Conservation (phyloP, 2,113 vertebrate genomes). For the Pollachius pollachius region DNA sequence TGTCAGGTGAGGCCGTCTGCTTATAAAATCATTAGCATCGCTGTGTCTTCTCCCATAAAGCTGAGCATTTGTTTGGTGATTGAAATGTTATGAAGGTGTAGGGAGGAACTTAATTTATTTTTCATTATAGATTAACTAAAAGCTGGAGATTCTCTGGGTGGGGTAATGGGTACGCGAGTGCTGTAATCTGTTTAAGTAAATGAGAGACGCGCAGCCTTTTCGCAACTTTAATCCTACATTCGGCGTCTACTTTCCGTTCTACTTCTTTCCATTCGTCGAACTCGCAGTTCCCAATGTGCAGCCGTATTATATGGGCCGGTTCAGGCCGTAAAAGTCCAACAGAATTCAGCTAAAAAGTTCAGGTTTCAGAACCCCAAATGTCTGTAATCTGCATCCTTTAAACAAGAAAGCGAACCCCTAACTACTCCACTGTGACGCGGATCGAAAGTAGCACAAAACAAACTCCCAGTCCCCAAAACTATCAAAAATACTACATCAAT, state of each 20-base stretch:
- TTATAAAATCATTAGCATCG: conserved; percentile 84
- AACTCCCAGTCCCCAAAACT: too few relatives aligned
- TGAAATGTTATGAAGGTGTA: conserved; percentile 75
- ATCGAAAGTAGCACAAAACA: too few relatives aligned
- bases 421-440: too few relatives aligned
- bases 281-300: too few relatives aligned
- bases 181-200: conserved; percentile 28
- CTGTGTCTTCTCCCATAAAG: conserved; percentile 81
- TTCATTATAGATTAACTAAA: conserved; percentile 74
- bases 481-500: too few relatives aligned
- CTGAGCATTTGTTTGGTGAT: conserved; percentile 74
- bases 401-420: too few relatives aligned
- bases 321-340: too few relatives aligned
- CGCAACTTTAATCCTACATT: conserved; percentile 10
- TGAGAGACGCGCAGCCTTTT: not conserved
- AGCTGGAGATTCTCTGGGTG: conserved; percentile 42
- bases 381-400: too few relatives aligned
- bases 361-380: too few relatives aligned
- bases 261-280: too few relatives aligned
- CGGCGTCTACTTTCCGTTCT: conserved; percentile 25
- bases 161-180: conserved; percentile 61
- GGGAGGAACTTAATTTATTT: conserved; percentile 75
- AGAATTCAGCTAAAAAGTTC: too few relatives aligned
- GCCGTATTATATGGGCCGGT: too few relatives aligned
- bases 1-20: conserved; percentile 74